These are phyloP conservation scores for Gonocerus acuteangulatus DNA, from an alignment of 2,888 invertebrate genomes.

Conservation along the genomic window DNA sequence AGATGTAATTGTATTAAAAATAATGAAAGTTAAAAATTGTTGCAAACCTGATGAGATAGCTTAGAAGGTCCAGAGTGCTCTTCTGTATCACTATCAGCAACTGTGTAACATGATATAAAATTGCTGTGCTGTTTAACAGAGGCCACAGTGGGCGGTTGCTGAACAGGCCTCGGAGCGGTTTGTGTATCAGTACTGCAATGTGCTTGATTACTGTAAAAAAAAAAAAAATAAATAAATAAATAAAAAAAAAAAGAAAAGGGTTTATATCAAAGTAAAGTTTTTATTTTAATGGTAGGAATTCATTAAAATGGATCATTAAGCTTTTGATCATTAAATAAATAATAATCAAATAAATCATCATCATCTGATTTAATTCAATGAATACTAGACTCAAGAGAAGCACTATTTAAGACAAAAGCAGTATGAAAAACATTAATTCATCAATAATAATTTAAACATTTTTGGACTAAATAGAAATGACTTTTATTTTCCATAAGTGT, in stretches of 20 bases:
- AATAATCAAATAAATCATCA: too few species aligned
- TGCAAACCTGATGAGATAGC: slow-evolving; percentile 14
- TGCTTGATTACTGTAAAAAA: slow-evolving; percentile 6
- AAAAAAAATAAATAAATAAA: background rate
- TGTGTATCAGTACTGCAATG: background rate
- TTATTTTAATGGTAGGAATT: slow-evolving; percentile 94
- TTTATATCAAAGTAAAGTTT: slow-evolving; percentile 45
- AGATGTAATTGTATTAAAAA: too few species aligned
- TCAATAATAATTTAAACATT: too few species aligned
- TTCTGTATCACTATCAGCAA: slow-evolving; percentile 66
- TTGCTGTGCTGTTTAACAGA: slow-evolving; percentile 43
- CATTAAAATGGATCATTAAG: slow-evolving; percentile 89
- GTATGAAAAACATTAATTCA: too few species aligned
- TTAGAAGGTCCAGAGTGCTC: slow-evolving; percentile 45
- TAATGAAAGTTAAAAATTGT: too few species aligned
- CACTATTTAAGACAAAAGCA: too few species aligned
- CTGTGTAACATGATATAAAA: slow-evolving; percentile 70
- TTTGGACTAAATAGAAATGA: too few species aligned
- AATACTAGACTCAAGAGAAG: too few species aligned
- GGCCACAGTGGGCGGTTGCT: background rate
- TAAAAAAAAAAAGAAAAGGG: background rate
- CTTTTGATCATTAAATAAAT: too few species aligned
- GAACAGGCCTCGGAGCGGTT: slow-evolving; percentile 12
- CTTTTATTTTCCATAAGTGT: too few species aligned
- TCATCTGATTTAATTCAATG: too few species aligned